Conservation (phyloP, 2,113 vertebrate species). For the Dunckerocampus dactyliophorus region DNA sequence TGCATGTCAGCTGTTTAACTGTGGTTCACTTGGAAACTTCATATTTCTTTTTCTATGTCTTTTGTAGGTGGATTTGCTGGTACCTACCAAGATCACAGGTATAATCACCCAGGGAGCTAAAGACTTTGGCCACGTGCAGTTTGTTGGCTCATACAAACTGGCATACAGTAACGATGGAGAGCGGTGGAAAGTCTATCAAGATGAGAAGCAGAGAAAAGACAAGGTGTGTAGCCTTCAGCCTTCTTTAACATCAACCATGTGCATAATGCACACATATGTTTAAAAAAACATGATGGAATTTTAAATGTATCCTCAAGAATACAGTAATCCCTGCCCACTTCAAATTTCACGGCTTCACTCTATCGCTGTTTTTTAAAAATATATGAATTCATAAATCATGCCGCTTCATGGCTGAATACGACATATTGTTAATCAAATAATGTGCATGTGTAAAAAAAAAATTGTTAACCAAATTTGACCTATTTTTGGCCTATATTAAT, state of each 20-base stretch:
- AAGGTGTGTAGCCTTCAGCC: constrained; percentile 77
- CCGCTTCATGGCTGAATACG: too few relatives aligned
- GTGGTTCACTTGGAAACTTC: not conserved
- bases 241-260: not conserved
- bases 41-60: constrained; percentile 2
- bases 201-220: constrained; percentile 94
- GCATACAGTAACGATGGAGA: constrained; percentile 93
- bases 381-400: too few relatives aligned
- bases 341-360: too few relatives aligned
- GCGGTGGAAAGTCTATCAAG: constrained; percentile 90
- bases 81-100: constrained; percentile 92
- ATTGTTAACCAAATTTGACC: too few relatives aligned
- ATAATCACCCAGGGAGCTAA: constrained; percentile 98
- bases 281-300: not conserved
- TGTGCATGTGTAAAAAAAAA: too few relatives aligned
- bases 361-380: too few relatives aligned
- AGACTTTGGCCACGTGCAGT: constrained; percentile 97
- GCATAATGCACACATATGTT: not conserved
- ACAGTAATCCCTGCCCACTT: too few relatives aligned
- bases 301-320: constrained; percentile 7
- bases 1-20: not conserved
- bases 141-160: constrained; percentile 96
- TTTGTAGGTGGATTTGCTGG: constrained; percentile 86
- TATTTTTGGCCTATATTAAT: too few relatives aligned
- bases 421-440: too few relatives aligned